phyloP scores from a whole-genome alignment of 2,113 vertebrate genomes.

The Aythya baeri region DNA sequence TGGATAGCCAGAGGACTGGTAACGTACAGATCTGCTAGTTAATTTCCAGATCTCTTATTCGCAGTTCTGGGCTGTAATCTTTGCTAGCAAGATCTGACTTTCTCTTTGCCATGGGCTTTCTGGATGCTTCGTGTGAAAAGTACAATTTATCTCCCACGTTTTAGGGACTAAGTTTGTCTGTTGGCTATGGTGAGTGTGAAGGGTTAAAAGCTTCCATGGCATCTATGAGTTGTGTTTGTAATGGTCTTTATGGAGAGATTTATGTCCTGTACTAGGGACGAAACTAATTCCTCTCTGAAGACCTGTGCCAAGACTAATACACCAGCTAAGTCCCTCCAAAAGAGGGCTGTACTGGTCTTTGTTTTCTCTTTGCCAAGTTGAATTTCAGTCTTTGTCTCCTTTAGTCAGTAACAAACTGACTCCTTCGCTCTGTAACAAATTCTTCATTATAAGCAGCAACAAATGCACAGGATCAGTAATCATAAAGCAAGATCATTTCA shows the following conservation, averaged over 20 bases:
- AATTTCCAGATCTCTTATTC: neutral
- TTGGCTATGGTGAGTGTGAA: neutral
- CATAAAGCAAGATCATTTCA: neutral
- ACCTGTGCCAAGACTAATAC: neutral
- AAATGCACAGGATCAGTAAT: neutral
- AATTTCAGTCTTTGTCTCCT: neutral
- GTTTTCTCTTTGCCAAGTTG: neutral
- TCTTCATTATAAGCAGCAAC: neutral
- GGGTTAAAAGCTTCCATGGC: neutral
- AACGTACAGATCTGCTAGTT: neutral
- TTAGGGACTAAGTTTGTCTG: neutral
- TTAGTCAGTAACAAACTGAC: neutral
- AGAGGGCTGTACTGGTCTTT: slow-evolving; percentile 43
- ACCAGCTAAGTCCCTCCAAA: neutral
- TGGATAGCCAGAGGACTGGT: neutral
- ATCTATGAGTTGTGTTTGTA: neutral
- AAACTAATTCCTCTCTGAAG: neutral
- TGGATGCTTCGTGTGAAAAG: neutral
- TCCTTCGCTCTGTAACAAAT: neutral
- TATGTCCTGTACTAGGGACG: neutral
- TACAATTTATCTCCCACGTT: neutral
- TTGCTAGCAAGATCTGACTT: neutral
- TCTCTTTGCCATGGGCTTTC: neutral
- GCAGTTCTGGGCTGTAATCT: neutral
- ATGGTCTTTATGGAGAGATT: neutral